Percentiles rank a stretch among this genome's conserved stretches.
phyloP scores from a whole-genome alignment of 2,113 vertebrate genomes.

The Vimba vimba region DNA sequence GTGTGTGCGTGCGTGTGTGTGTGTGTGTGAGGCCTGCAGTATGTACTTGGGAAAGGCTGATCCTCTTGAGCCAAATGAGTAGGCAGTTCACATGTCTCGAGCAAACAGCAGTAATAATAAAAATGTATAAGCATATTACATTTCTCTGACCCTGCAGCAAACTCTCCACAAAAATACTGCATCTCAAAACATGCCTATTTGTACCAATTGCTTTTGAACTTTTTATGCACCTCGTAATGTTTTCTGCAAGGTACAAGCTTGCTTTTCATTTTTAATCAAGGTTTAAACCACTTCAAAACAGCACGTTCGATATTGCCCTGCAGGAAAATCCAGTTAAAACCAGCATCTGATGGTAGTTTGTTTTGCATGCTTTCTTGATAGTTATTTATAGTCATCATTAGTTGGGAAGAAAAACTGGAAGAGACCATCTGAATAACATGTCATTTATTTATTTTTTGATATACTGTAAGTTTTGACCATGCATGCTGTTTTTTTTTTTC shows the following conservation, averaged over 20 bases:
- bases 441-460: too few species aligned
- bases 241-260: neutral
- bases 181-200: neutral
- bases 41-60: neutral
- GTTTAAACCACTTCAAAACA: neutral
- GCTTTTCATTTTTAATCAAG: constrained; percentile 17
- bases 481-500: neutral
- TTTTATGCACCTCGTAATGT: neutral
- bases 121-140: neutral
- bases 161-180: constrained; percentile 1
- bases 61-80: neutral
- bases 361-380: neutral
- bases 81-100: neutral
- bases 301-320: constrained; percentile 6
- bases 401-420: neutral
- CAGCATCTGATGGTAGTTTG: neutral
- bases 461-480: too few species aligned
- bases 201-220: neutral
- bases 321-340: neutral
- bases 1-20: neutral
- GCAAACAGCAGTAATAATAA: constrained; percentile 18
- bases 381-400: neutral
- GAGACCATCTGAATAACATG: neutral
- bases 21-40: neutral
- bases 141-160: constrained; percentile 26